Conservation (phyloP, 2,113 vertebrate genomes). For the Columba janthina region DNA sequence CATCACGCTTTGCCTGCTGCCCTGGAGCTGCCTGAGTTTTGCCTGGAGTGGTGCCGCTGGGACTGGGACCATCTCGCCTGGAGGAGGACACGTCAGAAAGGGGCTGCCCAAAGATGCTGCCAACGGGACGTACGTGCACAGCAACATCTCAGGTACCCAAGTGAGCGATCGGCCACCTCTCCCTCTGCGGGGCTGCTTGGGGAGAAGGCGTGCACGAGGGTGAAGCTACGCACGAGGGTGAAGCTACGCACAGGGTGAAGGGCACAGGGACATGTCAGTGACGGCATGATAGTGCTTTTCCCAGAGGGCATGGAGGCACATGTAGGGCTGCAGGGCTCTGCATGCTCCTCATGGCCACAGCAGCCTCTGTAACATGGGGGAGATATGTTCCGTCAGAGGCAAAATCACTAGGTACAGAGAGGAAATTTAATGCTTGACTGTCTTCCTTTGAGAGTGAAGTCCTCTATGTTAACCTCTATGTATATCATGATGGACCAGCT, state of each 20-base stretch:
- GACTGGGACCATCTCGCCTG: neutral
- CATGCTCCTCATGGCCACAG: neutral
- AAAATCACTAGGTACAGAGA: neutral
- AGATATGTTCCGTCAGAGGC: accelerated
- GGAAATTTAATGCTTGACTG: neutral
- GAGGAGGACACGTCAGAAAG: neutral
- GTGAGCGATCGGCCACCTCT: accelerated
- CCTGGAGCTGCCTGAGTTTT: conserved; percentile 47
- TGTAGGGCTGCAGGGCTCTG: neutral
- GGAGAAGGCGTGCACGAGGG: accelerated
- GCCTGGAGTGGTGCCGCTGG: neutral
- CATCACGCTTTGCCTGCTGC: conserved; percentile 23
- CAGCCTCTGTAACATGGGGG: neutral
- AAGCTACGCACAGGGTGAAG: neutral
- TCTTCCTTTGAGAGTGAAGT: neutral
- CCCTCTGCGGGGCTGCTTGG: neutral
- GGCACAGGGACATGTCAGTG: accelerated
- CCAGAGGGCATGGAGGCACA: accelerated
- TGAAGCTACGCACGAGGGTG: neutral
- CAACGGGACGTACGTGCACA: neutral
- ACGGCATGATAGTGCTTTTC: neutral
- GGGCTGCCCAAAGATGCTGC: neutral
- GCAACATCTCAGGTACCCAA: conserved; percentile 58
- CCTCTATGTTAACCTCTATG: neutral
- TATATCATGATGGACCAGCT: neutral